phyloP scores from a whole-genome alignment of 2,888 invertebrate genomes.

The Tinea trinotella region DNA sequence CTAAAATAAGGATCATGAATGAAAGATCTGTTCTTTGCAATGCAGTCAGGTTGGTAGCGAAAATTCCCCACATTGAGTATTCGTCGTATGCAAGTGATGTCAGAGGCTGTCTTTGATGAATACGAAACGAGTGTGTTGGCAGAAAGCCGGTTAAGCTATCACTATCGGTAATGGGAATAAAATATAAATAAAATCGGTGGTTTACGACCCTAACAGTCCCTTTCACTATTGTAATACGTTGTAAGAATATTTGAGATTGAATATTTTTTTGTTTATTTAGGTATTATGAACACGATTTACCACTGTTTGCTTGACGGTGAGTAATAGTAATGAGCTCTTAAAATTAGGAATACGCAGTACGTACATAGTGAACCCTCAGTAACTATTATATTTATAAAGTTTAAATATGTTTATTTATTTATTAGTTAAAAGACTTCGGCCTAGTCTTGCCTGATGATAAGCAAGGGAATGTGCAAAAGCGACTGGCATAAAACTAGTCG shows the following conservation, averaged over 20 bases:
- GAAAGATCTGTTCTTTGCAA: conserved; percentile 22
- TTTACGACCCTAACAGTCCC: background rate
- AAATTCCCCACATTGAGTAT: conserved; percentile 65
- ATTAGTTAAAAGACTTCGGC: no score
- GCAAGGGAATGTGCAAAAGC: no score
- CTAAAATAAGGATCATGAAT: conserved; percentile 19
- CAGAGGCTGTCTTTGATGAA: conserved; percentile 48
- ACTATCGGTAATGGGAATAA: background rate
- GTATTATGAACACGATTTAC: no score
- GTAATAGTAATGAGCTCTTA: no score
- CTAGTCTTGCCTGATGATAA: no score
- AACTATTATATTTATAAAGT: no score
- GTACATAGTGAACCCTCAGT: no score
- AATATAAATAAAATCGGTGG: background rate
- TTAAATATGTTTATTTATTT: no score
- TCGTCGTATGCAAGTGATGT: conserved; percentile 52
- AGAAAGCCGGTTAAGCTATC: conserved; percentile 10
- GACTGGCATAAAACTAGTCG: no score
- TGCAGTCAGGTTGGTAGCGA: conserved; percentile 33
- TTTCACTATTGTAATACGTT: background rate
- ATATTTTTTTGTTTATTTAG: no score
- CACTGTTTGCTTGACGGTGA: no score
- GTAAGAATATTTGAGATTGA: background rate
- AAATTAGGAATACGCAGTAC: no score
- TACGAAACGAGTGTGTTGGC: conserved; percentile 44